phyloP scores from a whole-genome alignment of 2,113 vertebrate genomes.

The Rana temporaria region DNA sequence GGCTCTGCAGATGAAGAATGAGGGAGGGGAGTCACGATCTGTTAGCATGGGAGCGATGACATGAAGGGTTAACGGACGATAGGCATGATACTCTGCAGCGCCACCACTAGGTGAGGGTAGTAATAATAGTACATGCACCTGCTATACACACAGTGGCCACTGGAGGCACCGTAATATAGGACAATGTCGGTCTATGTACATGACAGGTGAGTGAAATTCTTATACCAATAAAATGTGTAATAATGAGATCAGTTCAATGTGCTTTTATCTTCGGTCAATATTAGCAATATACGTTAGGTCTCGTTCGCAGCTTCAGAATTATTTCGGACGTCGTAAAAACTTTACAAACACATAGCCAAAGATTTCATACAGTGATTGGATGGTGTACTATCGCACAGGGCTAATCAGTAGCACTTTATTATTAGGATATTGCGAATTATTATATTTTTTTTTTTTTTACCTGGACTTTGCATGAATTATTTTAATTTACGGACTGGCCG shows the following conservation, averaged over 20 bases:
- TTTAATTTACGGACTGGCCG: too few relatives aligned
- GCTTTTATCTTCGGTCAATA: constrained; percentile 13
- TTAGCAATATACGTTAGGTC: constrained; percentile 12
- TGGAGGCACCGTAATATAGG: constrained; percentile 6
- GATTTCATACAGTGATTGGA: too few relatives aligned
- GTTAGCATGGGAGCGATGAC: neutral
- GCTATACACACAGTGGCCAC: constrained; percentile 44
- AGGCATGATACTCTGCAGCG: neutral
- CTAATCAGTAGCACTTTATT: too few relatives aligned
- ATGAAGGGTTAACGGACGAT: constrained; percentile 9
- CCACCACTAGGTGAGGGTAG: neutral
- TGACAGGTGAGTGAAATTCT: neutral
- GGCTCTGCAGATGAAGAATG: constrained; percentile 16
- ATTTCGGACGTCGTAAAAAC: too few relatives aligned
- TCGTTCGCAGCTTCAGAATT: neutral
- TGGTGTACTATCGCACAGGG: too few relatives aligned
- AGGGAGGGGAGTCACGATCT: neutral
- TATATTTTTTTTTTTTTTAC: too few relatives aligned
- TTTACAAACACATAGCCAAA: too few relatives aligned
- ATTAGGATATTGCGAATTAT: too few relatives aligned
- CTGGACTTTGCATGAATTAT: too few relatives aligned
- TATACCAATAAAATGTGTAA: neutral
- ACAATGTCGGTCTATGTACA: neutral
- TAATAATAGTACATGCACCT: constrained; percentile 31
- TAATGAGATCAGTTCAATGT: neutral